Conservation (phyloP, 2,113 vertebrate genomes). For the Carassius auratus region DNA sequence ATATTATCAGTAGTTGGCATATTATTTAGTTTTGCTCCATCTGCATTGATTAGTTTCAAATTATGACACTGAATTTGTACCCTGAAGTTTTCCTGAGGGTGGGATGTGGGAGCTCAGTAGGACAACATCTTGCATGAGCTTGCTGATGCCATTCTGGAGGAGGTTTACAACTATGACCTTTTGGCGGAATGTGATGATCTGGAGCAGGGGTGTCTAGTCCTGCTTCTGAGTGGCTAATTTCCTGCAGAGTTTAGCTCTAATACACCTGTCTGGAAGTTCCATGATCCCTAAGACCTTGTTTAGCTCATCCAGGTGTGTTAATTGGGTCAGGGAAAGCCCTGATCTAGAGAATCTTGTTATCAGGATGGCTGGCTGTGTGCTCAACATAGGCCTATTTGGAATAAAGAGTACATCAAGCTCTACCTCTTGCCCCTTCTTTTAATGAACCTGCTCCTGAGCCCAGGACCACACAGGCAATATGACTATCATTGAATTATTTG, state of each 20-base stretch:
- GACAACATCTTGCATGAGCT: background rate
- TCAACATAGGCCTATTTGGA: background rate
- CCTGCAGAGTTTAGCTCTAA: background rate
- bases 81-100: background rate
- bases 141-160: background rate
- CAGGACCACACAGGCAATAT: background rate
- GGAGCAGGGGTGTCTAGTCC: background rate
- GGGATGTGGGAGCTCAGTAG: background rate
- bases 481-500: background rate
- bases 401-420: background rate
- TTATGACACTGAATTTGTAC: background rate
- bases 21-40: background rate
- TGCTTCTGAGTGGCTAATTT: background rate
- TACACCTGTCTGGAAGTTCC: background rate
- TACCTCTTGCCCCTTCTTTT: background rate
- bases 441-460: background rate
- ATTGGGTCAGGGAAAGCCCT: background rate
- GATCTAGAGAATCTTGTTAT: background rate
- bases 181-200: background rate
- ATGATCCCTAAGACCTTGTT: background rate
- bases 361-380: background rate
- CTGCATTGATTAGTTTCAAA: background rate
- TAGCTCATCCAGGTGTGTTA: background rate
- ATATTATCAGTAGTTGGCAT: background rate
- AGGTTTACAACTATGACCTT: background rate